Conservation (phyloP, 2,888 invertebrate genomes). For the Lycocerus yunnanus region DNA sequence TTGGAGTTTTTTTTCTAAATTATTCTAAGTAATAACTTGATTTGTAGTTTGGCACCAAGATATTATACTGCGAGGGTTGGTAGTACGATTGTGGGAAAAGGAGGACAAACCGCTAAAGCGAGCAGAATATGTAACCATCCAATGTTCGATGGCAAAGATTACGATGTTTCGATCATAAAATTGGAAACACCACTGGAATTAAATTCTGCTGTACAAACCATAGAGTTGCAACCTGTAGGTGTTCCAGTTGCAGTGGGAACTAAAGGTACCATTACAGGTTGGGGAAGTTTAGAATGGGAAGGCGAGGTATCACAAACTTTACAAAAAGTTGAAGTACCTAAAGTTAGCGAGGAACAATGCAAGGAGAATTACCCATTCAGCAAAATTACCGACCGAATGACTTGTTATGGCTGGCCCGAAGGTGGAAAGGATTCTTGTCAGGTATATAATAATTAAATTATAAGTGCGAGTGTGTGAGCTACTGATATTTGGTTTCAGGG, state of each 20-base stretch:
- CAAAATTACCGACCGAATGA: not conserved
- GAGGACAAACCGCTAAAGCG: not conserved
- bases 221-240: not conserved
- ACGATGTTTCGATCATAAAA: not conserved
- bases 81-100: not conserved
- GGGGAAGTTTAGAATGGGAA: not conserved
- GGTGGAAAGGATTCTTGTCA: conserved; percentile 13
- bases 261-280: not conserved
- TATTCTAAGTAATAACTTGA: not conserved
- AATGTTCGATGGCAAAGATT: not conserved
- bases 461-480: not conserved
- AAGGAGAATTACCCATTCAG: not conserved
- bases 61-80: not conserved
- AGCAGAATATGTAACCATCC: not conserved
- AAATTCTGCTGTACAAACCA: not conserved
- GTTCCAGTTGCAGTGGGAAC: not conserved
- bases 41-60: not conserved
- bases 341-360: not conserved
- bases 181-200: not conserved
- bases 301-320: not conserved
- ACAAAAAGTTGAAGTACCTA: not conserved
- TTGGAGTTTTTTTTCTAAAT: not conserved
- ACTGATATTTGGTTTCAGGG: not conserved
- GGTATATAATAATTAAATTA: not conserved
- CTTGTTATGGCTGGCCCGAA: not conserved